Conservation (phyloP, 1,140 invertebrate genomes). For the Drosophila varians region DNA sequence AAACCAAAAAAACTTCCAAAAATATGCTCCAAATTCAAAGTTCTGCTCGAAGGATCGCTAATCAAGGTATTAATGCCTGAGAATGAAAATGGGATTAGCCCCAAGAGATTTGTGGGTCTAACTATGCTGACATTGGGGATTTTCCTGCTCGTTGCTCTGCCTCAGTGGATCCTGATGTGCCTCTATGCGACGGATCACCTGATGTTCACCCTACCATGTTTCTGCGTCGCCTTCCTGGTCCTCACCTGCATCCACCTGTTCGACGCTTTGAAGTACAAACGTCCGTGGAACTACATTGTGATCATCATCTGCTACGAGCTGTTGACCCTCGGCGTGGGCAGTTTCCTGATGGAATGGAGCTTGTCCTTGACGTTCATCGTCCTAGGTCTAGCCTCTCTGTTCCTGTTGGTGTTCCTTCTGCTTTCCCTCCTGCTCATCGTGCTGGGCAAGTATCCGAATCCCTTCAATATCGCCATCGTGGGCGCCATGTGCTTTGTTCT, state of each 20-base stretch:
- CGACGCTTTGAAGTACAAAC: neutral
- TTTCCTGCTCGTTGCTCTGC: constrained; percentile 20
- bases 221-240: neutral
- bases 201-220: neutral
- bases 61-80: neutral
- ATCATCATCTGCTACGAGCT: constrained; percentile 28
- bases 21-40: neutral
- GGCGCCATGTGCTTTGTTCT: constrained; percentile 21
- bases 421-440: constrained; percentile 8
- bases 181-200: neutral
- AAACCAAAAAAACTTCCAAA: neutral
- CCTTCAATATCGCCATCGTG: constrained; percentile 6
- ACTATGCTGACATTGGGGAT: neutral
- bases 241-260: constrained; percentile 4
- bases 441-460: constrained; percentile 18
- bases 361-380: neutral
- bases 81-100: neutral
- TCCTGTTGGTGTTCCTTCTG: neutral
- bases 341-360: constrained; percentile 25
- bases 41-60: neutral
- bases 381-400: neutral
- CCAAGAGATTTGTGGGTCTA: neutral
- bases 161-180: constrained; percentile 51
- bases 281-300: constrained; percentile 7
- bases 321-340: constrained; percentile 31